Base-by-base conservation (phyloP, 2,113 vertebrate genomes). In the Philantomba maxwellii region DNA sequence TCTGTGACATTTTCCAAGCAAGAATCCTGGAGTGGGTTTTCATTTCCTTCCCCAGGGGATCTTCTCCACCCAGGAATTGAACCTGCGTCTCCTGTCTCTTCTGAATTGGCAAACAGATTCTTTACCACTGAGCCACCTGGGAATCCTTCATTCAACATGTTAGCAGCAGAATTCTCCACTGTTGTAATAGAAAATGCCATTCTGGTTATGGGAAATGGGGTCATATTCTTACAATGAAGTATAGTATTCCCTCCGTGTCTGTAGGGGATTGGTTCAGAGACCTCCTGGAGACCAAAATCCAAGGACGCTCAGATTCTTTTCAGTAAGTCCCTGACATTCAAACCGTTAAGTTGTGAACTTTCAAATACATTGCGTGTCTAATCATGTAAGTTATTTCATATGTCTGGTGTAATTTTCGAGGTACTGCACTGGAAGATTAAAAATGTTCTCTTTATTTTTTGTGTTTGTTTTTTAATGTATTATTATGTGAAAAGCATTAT, bases 211-310 rank as follows among this genome's bases (percentile, higher is more conserved):
- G 58, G 5, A 11, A 39, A 45, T 39, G 26, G 66, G 45, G 51
- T 15, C 53, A 55, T 78, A 39, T 60, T 93, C 26, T 70, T 70
- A 13, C 3, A 10, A 0, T 26, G 62, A 51, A 85, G 36, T 64
- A 7, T 6, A n/a, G 33, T 23, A 2, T 12, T 81, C 30, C 49
- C 49, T 53, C 19, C 6, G 0, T 25, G 1, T n/a, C 78, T 53
- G 12, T 33, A 80, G 6, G 30, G 75, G 47, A n/a, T 80, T 53
- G 19, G 33, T 53, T 53, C 78, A 21, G 49, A 19, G 33, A 53
- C 49, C 19, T 53, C 30, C 49, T 13, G 19, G 49, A 53, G 33
- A 53, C 3, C 33, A 21, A 53, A 25, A 14, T 53, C 49, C 2
- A 2, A 23, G 49, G 49, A 13, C 0, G 11, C 78, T 81, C 30